Conservation (phyloP, 92 coral and sea anemone genomes). For the Micromussa lordhowensis region DNA sequence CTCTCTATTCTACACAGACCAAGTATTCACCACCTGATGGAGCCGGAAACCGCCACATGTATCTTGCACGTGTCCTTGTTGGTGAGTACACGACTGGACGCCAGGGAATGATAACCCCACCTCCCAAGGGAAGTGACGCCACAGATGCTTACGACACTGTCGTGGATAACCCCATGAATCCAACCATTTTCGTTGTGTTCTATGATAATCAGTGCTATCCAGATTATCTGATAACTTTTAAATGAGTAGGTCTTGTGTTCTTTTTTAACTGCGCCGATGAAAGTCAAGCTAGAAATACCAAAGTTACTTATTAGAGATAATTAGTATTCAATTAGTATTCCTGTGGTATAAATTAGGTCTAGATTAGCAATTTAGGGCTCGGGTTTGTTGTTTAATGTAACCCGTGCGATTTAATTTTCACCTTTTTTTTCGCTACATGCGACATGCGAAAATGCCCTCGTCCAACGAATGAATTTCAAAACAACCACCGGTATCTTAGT, state of each 20-base stretch:
- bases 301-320: background rate
- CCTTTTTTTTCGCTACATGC: background rate
- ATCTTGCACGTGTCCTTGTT: slow-evolving; percentile 73
- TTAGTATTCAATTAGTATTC: background rate
- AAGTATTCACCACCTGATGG: slow-evolving; percentile 62
- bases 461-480: background rate
- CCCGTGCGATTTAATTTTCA: background rate
- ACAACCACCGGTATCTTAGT: background rate
- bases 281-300: background rate
- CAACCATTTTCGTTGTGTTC: slow-evolving; percentile 63
- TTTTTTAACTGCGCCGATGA: background rate
- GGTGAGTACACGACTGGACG: slow-evolving; percentile 74
- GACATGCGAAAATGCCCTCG: background rate
- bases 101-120: slow-evolving; percentile 59
- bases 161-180: slow-evolving; percentile 54
- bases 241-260: background rate
- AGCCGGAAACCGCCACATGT: slow-evolving; percentile 64
- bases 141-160: slow-evolving; percentile 68
- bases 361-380: no score
- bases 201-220: slow-evolving; percentile 74
- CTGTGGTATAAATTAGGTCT: no score
- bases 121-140: slow-evolving; percentile 39
- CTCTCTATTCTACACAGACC: slow-evolving; percentile 54
- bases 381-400: background rate
- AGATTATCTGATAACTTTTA: slow-evolving; percentile 75